A percentile compares a stretch with the other conserved stretches of the same genome.
These are phyloP conservation scores for Nerophis lumbriciformis DNA, from an alignment of 2,113 vertebrate species.

Conservation along the genomic window DNA sequence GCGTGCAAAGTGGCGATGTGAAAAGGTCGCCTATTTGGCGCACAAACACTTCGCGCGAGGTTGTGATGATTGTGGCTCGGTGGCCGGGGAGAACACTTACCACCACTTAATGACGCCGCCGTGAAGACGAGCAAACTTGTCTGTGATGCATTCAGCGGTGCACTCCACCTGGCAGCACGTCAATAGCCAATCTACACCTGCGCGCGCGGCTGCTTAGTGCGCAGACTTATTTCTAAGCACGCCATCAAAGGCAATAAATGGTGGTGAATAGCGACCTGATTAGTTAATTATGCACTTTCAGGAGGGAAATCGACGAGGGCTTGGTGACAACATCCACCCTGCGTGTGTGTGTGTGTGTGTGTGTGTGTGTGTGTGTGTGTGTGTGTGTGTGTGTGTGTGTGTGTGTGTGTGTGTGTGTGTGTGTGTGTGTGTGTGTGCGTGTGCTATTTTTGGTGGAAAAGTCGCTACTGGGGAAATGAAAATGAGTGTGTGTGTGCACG, in stretches of 20 bases:
- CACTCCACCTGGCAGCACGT: slow-evolving; percentile 52
- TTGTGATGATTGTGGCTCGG: slow-evolving; percentile 14
- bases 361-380: no score
- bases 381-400: no score
- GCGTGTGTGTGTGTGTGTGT: neutral
- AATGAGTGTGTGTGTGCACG: slow-evolving; percentile 3
- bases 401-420: no score
- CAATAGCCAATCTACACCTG: slow-evolving; percentile 41
- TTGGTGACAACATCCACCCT: slow-evolving; percentile 1
- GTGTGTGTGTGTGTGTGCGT: no score
- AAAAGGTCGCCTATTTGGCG: neutral
- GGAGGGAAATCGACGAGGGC: slow-evolving; percentile 33
- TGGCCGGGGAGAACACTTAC: slow-evolving; percentile 11
- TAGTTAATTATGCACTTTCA: slow-evolving; percentile 61
- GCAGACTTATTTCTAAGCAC: slow-evolving; percentile 31
- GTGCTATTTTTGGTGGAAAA: slow-evolving; percentile 24
- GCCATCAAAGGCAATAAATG: slow-evolving; percentile 38
- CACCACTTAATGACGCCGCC: slow-evolving; percentile 39
- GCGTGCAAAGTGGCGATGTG: no score
- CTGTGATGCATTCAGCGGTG: slow-evolving; percentile 43
- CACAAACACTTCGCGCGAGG: neutral
- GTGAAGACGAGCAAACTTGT: slow-evolving; percentile 30
- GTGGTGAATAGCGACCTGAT: slow-evolving; percentile 53
- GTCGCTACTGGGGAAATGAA: slow-evolving; percentile 15
- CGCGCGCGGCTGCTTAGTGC: slow-evolving; percentile 5